Evolutionary conservation across 2,888 invertebrate genomes (phyloP), one percentile per base, ranked within the genome.

Genomic region (Nomada goodeniana): DNA sequence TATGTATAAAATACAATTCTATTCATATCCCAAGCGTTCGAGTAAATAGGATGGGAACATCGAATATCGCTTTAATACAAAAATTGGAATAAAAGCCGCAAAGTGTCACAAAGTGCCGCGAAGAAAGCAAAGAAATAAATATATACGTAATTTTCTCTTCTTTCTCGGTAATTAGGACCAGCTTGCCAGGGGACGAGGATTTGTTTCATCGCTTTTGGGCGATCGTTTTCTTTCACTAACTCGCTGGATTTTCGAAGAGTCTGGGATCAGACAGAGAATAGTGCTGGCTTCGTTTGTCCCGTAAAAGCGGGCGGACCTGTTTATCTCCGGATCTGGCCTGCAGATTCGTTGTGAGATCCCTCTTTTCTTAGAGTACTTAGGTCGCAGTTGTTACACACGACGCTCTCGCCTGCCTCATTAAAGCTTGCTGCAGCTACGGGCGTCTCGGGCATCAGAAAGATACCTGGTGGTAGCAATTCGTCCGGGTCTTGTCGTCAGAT

Each of bases 381-480:
- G 63, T 70, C 80, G 72, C 79, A 80, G 86, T 75, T 86, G 77
- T 63, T 81, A 80, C 76, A 88, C 77, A 69, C 76, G 76, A 77
- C 65, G 59, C 82, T 70, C 81, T 82, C 82, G 78, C 68, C 75
- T 70, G 76, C 70, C 88, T 87, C 87, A 88, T 87, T 87, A 86
- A 84, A 87, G 75, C 69, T 65, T 65, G 78, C 78, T 76, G 72
- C 74, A 76, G 50, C 69, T 55, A 72, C 60, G 68, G 68, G 74
- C 47, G 70, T 84, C 69, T 55, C 64, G 23, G 23, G 50, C 59
- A 63, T 13, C 70, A 44, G 23, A 52, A 65, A 70, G 76, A 53
- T 73, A 77, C 55, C 73, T 36, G 71, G 13, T 15, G 60, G 67
- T 47, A 13, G 47, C 74, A 44, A 65, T 71, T 78, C 80, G 57